Evolutionary conservation across 92 coral and sea anemone genomes (phyloP).

Genomic region (Parazoanthus swiftii): DNA sequence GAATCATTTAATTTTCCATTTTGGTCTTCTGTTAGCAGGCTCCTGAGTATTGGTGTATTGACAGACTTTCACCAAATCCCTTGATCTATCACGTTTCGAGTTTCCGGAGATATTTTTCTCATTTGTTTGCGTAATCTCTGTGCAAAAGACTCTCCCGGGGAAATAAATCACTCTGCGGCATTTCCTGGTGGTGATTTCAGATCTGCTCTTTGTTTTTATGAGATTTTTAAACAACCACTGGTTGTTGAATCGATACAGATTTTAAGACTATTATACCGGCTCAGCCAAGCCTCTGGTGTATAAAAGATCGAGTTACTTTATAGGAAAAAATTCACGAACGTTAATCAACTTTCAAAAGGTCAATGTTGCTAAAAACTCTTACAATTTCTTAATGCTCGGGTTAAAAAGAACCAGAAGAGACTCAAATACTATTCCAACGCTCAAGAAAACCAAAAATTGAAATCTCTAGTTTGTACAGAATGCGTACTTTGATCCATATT

Average conservation of each 20-base stretch:
- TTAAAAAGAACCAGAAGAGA: neutral
- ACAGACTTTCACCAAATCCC: constrained; percentile 35
- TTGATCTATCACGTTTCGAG: constrained; percentile 36
- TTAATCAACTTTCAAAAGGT: constrained; percentile 2
- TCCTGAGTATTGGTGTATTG: neutral
- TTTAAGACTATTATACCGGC: constrained; percentile 9
- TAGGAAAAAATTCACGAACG: neutral
- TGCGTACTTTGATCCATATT: neutral
- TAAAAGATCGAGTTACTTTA: constrained; percentile 5
- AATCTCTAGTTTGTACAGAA: neutral
- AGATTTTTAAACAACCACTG: neutral
- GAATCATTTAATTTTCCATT: constrained; percentile 24
- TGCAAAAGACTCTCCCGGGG: neutral
- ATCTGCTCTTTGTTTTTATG: constrained; percentile 9
- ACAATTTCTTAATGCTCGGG: neutral
- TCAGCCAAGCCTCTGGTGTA: neutral
- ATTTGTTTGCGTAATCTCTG: constrained; percentile 10
- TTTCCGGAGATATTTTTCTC: constrained; percentile 32
- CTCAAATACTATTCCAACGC: neutral
- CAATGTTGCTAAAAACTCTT: constrained; percentile 11
- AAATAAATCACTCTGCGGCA: neutral
- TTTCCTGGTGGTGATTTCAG: neutral
- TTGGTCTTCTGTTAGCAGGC: neutral
- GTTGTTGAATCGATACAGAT: neutral
- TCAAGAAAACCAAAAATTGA: neutral